Percentiles rank a stretch among this genome's conserved stretches.
These are phyloP conservation scores for Trididemnum miniatum DNA, from an alignment of 23 tunicate genomes.

Conservation along the genomic window DNA sequence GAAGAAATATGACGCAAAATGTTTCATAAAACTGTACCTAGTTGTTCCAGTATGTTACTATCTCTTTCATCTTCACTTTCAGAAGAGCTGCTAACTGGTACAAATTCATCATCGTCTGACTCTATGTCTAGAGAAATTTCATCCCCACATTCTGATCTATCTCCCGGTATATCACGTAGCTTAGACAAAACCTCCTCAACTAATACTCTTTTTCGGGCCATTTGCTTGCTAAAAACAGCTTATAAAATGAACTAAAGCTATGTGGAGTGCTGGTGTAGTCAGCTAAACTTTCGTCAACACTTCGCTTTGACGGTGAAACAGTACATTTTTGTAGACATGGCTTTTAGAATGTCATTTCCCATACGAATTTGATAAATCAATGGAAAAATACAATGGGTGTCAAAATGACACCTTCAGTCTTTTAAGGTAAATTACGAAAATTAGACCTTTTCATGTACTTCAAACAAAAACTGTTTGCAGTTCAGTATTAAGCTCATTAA, in stretches of 20 bases:
- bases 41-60: conserved; percentile 1
- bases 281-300: neutral
- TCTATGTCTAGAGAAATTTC: conserved; percentile 9
- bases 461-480: conserved; percentile 5
- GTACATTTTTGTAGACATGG: neutral
- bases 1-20: neutral
- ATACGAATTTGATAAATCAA: neutral
- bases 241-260: neutral
- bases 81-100: conserved; percentile 9
- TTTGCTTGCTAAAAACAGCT: neutral
- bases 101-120: conserved; percentile 28
- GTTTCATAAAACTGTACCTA: conserved; percentile 9
- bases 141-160: conserved; percentile 11
- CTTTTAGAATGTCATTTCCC: neutral
- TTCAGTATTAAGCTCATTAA: conserved; percentile 3
- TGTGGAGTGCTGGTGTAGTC: conserved; percentile 6
- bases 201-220: neutral
- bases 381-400: conserved; percentile 5
- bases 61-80: conserved; percentile 21
- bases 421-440: conserved; percentile 5
- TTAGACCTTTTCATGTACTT: neutral
- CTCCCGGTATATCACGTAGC: conserved; percentile 21
- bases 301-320: neutral
- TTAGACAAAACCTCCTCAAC: conserved; percentile 4
- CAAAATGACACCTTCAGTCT: conserved; percentile 17